Evolutionary conservation across 2,888 invertebrate species (phyloP), one percentile per base, ranked within the genome.

Genomic region (Mythimna albipuncta): DNA sequence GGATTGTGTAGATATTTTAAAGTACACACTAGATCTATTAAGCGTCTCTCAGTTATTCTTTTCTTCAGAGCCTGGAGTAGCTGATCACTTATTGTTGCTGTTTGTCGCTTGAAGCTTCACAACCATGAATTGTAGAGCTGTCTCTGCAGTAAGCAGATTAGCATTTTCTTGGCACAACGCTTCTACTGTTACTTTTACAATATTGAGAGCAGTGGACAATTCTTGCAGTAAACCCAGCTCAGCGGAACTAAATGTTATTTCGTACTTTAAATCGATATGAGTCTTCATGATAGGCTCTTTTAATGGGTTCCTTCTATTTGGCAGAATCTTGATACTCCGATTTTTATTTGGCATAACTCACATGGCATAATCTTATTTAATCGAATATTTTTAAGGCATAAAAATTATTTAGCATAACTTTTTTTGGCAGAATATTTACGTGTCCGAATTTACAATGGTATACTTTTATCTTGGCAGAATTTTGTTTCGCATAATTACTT

Each of bases 11-110:
- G 16, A 16, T 47, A 47, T 16, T 47, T 47, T 16, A 47, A 16
- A 0, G 47, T 47, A 47, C 47, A 47, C 13, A 47, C 16, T 6
- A 47, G 13, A 16, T 47, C 47, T 47, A 16, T 1, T 47, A 16
- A 4, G 5, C 47, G 47, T 55, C 54, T 55, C 41, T 65, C 65
- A 63, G 47, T 32, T 26, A 55, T 65, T 44, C 55, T 65, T 32
- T 7, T 65, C 5, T 55, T 55, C 41, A 65, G 54, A 55, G 65
- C 65, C 65, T 65, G 55, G 41, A 65, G 41, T 55, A 65, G 65
- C 41, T 55, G 55, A 55, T 55, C 26, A 55, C 65, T 66, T 44
- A 10, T n/a, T 64, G 35, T n/a, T 52, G n/a, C 52, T 52, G 35
- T 64, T 64, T 38, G 54, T 41, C 21, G 54, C 54, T 54, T 54